Base-by-base conservation (phyloP, 2,888 invertebrate species). In the Bellardia pandia region DNA sequence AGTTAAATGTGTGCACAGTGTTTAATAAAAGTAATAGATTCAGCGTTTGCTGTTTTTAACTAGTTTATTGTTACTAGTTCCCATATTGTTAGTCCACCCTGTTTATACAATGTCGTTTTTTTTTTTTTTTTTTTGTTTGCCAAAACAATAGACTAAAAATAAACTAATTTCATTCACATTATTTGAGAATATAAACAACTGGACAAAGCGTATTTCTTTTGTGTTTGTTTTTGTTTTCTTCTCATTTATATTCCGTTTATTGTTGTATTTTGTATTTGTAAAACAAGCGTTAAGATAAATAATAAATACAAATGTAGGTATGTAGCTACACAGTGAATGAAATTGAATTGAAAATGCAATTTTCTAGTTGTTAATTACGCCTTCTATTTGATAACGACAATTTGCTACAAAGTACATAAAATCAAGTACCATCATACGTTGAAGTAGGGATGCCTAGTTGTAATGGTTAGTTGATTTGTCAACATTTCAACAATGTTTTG, bases 321-420 rank as follows among this genome's bases (percentile, higher is more conserved):
- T 58, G 30, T n/a, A 58, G 45, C 33, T 37, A 53, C 37, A 37
- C 5, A 68, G 60, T 66, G 51, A 16, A 64, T 58, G 51, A 14
- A 53, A 45, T 69, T 66, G 23, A 75, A 71, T 72, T 51, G 68
- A 56, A 77, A 77, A 81, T 82, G 72, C 69, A 82, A 53, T 74
- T 81, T 80, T 74, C 13, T 74, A 40, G 72, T 68, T 77, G 23
- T 74, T 66, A 51, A 81, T 81, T 68, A 72, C 77, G 71, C 72
- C 81, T 82, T 72, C 72, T 78, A 84, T 78, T 60, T 77, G 40
- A 40, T 48, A 60, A 40, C 37, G 37, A 71, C 11, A 48, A 33
- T 51, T 72, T 69, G 14, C 0, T 23, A 53, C 33, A 16, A 71
- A 79, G 11, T 51, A 23, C 23, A 60, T 2, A 51, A n/a, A 14